phyloP scores from a whole-genome alignment of 2,888 invertebrate genomes.

The Ganaspis brasiliensis region DNA sequence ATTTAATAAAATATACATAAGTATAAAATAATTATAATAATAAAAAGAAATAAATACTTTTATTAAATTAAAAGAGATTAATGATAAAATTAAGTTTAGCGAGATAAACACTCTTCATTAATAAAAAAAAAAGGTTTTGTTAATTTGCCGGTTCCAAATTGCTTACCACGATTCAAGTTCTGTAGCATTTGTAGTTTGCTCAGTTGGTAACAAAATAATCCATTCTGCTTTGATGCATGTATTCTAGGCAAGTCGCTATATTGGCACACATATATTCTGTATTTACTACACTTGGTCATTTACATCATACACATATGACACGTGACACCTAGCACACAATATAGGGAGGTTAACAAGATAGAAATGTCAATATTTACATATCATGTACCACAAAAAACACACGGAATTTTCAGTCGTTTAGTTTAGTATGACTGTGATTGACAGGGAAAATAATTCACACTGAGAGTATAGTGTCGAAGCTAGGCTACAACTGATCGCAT shows the following conservation, averaged over 20 bases:
- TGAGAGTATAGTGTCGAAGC: neutral
- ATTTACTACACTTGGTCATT: slow-evolving; percentile 15
- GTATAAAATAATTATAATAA: too few species aligned
- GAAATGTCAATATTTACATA: neutral
- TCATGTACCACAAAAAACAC: neutral
- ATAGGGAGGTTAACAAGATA: neutral
- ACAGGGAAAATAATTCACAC: neutral
- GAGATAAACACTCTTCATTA: too few species aligned
- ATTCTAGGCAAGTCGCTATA: neutral
- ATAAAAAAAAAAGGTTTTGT: too few species aligned
- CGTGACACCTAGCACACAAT: slow-evolving; percentile 13
- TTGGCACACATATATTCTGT: neutral
- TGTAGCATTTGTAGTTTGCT: neutral
- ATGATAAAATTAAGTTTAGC: too few species aligned
- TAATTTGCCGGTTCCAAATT: neutral
- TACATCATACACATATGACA: slow-evolving; percentile 3
- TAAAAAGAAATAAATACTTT: too few species aligned
- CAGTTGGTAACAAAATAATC: slow-evolving; percentile 10
- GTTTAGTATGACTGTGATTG: slow-evolving; percentile 4
- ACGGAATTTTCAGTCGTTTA: neutral
- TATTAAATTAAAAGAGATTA: too few species aligned
- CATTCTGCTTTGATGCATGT: slow-evolving; percentile 22
- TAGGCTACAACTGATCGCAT: slow-evolving; percentile 37
- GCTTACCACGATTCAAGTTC: neutral
- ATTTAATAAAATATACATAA: too few species aligned